Base-by-base conservation (phyloP, 1,140 invertebrate genomes). In the Pissodes strobi region DNA sequence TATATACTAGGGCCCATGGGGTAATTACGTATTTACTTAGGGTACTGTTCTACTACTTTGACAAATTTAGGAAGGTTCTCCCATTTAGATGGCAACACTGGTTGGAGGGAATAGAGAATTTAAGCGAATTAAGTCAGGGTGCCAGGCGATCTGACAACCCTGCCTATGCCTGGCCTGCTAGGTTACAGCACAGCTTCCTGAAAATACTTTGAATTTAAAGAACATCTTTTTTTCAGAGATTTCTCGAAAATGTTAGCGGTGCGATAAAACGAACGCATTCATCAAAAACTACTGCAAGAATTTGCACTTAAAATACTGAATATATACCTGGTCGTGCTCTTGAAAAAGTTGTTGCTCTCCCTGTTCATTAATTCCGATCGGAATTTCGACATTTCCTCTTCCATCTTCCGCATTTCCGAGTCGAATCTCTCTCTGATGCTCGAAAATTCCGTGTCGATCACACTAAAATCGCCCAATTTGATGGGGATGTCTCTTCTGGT, bases 311-410 rank as follows among this genome's bases (percentile, higher is more conserved):
- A n/a, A n/a, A n/a, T n/a, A n/a, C n/a, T n/a, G n/a, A n/a, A n/a
- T n/a, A n/a, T n/a, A n/a, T 65, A 92, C 90, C 90, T 93, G 76
- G 88, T 88, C 58, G 90, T 90, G 75, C 86, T 91, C 81, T 91
- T 92, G 80, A 94, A 94, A 82, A 94, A 94, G 74, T 90, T 89
- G 79, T 92, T 91, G 72, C 89, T 90, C 80, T 96, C 93, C 70
- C 91, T 85, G 78, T 94, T 94, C 88, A 95, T 91, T 51, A 97
- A 83, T 79, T 97, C 94, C 61, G 90, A 90, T 67, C 95, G 85
- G 84, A 98, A 96, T 81, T 92, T 91, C 77, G 91, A 90, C 95
- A 98, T 98, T 82, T 98, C 95, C 70, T 97, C 94, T 82, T 98
- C 95, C 93, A 98, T 97, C 82, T 94, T 93, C 71, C 89, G 85